phyloP scores from a whole-genome alignment of 2,888 invertebrate species.

The Thysanoteuthis rhombus region DNA sequence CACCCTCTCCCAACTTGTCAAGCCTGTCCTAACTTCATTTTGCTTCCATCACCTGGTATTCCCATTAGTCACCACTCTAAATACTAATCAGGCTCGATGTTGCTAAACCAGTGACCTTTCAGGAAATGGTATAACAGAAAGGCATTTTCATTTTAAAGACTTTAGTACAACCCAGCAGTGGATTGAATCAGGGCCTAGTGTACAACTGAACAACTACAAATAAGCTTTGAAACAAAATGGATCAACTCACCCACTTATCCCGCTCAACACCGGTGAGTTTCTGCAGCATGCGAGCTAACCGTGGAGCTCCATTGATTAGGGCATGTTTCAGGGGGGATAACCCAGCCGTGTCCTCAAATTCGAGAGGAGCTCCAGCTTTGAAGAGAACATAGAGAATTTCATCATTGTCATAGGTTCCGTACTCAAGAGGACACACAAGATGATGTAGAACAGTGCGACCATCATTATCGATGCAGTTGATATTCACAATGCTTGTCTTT shows the following conservation, averaged over 20 bases:
- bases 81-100: too few relatives aligned
- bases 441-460: constrained; percentile 67
- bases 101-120: too few relatives aligned
- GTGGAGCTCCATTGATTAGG: constrained; percentile 51
- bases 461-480: constrained; percentile 58
- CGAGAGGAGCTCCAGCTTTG: constrained; percentile 61
- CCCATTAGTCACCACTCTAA: too few relatives aligned
- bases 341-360: constrained; percentile 58
- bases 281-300: constrained; percentile 53
- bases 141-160: too few relatives aligned
- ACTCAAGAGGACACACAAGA: constrained; percentile 63
- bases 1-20: too few relatives aligned
- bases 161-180: too few relatives aligned
- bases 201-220: too few relatives aligned
- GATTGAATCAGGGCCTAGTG: too few relatives aligned
- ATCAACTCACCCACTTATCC: constrained; percentile 43
- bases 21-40: too few relatives aligned
- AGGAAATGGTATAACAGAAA: too few relatives aligned
- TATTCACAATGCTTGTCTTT: constrained; percentile 59
- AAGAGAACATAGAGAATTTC: constrained; percentile 63
- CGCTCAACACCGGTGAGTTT: constrained; percentile 46
- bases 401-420: constrained; percentile 66
- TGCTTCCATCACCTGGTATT: too few relatives aligned
- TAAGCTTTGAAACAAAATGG: too few relatives aligned
- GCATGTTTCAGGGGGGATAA: constrained; percentile 57